These are phyloP conservation scores for Bombylius discolor DNA, from an alignment of 2,888 invertebrate species.

Conservation along the genomic window DNA sequence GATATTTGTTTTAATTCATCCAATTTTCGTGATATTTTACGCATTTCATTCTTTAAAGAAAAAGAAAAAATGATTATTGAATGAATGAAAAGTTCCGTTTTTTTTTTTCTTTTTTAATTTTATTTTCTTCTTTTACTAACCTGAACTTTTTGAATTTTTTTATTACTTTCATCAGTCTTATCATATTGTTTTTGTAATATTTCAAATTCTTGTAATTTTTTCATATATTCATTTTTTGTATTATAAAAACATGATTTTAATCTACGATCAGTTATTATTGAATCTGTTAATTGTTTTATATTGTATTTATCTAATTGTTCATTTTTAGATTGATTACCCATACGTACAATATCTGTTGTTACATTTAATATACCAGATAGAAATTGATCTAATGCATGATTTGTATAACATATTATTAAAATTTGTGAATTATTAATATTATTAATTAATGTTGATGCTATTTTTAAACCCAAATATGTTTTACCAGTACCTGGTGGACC, in stretches of 20 bases:
- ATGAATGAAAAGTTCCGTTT: too few species aligned
- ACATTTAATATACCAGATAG: conserved; percentile 51
- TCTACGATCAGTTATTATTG: conserved; percentile 15
- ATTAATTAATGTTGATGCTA: conserved; percentile 51
- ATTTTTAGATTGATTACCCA: conserved; percentile 57
- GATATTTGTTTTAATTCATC: conserved; percentile 43
- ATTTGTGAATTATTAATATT: conserved; percentile 46
- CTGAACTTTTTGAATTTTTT: conserved; percentile 21
- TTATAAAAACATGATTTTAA: conserved; percentile 25
- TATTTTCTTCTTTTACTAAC: conserved; percentile 5
- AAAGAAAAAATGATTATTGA: too few species aligned
- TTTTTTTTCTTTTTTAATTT: neutral
- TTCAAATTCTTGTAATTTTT: conserved; percentile 24
- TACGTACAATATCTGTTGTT: conserved; percentile 48
- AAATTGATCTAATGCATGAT: conserved; percentile 80
- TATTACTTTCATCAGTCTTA: conserved; percentile 26
- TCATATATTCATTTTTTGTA: conserved; percentile 24
- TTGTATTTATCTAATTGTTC: conserved; percentile 42
- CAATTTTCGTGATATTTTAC: conserved; percentile 30
- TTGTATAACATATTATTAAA: conserved; percentile 68
- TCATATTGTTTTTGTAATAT: conserved; percentile 25
- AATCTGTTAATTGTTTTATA: conserved; percentile 22
- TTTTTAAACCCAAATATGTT: conserved; percentile 64
- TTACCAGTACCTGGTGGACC: conserved; percentile 85
- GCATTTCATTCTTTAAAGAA: conserved; percentile 17